Evolutionary conservation across 2,113 vertebrate genomes (phyloP).

Genomic region (Syrmaticus mikado): DNA sequence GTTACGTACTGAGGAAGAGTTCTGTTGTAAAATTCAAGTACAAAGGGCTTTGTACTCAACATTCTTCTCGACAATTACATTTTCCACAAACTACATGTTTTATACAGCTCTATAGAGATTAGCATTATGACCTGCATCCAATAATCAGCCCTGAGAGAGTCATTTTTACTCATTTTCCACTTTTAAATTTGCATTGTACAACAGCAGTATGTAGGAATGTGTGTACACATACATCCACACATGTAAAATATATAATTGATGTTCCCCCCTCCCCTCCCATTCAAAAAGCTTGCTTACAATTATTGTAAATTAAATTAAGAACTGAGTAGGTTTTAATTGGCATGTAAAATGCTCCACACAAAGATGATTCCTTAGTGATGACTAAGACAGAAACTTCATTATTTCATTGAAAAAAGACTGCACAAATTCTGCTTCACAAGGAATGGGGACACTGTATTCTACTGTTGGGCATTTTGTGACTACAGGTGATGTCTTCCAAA

Average conservation of each 20-base stretch:
- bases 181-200: not conserved
- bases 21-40: not conserved
- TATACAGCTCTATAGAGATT: not conserved
- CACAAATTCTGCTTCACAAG: not conserved
- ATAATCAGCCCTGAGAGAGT: not conserved
- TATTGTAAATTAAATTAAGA: not conserved
- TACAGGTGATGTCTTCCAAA: not conserved
- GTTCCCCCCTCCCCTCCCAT: not conserved
- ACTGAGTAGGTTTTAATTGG: not conserved
- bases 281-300: conserved; percentile 1
- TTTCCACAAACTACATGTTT: not conserved
- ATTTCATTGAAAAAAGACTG: not conserved
- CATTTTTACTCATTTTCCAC: not conserved
- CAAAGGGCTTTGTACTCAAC: not conserved
- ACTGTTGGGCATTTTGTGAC: accelerated
- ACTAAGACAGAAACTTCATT: not conserved
- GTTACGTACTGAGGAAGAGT: not conserved
- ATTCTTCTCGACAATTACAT: not conserved
- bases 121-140: not conserved
- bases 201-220: not conserved
- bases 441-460: not conserved
- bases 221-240: not conserved
- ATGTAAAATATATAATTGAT: not conserved
- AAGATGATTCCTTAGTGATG: not conserved
- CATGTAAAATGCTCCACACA: not conserved